Base-by-base conservation (phyloP, 92 coral and sea anemone species). In the Actinostola sp. region DNA sequence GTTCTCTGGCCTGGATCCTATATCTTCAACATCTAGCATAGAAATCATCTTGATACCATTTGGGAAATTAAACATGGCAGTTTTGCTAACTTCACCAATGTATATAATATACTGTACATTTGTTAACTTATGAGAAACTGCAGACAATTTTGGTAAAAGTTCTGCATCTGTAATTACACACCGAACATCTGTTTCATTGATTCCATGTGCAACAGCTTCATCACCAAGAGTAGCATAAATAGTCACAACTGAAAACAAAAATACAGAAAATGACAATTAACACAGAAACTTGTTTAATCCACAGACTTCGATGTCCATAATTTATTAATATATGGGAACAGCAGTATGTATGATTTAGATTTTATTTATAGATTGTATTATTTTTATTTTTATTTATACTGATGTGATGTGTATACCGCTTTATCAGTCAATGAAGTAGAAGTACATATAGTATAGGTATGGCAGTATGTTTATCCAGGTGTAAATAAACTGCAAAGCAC, bases 181-280 rank as follows among this genome's bases (percentile, higher is more conserved):
- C 41, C 84, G 67, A 3, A 92, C 97, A 28, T 94, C 98, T 63
- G 97, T 75, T 68, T 94, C 94, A 61, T 91, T 88, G 69, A 94
- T 91, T 19, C 92, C 98, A 80, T 94, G 89, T 27, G 70, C 84
- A 15, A 94, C 71, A 19, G 97, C 95, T 63, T 91, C 98, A 24
- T 91, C 98, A 12, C 98, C 98, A 35, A 94, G 89, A 9, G 98
- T 94, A 19, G 98, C 89, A 61, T 94, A 94, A 35, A 94, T 85
- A 39, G 98, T 94, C 36, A 86, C 97, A 81, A 94, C 98, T 94
- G n/a, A 38, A 56, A 24, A 25, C 15, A 29, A 27, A 3, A 52
- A n/a, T 20, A 42, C 9, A 69, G 33, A 14, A 29, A 44, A 21
- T 31, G 16, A 63, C 36, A 21, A 6, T 29, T 23, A 31, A 8